Conservation (phyloP, 2,113 vertebrate genomes). For the Pagrus major region DNA sequence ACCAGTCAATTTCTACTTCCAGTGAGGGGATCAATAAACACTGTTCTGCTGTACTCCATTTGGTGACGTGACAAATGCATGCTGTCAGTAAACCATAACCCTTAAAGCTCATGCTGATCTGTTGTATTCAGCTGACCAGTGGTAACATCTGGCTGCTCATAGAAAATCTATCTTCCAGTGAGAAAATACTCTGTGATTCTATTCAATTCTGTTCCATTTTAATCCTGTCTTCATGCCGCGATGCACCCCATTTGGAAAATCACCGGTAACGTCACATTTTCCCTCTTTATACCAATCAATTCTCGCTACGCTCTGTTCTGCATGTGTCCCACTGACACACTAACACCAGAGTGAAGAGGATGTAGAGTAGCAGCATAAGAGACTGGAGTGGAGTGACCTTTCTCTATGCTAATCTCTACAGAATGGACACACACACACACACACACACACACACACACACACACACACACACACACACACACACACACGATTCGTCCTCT, state of each 20-base stretch:
- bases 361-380: conserved; percentile 48
- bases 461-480: conserved; percentile 15
- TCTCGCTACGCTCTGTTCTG: conserved; percentile 18
- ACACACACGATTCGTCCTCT: conserved; percentile 38
- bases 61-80: conserved; percentile 10
- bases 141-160: conserved; percentile 13
- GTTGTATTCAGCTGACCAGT: neutral
- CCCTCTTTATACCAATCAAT: conserved; percentile 55
- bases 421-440: conserved; percentile 28
- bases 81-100: neutral
- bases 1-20: conserved; percentile 28
- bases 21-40: conserved; percentile 40
- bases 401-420: conserved; percentile 64
- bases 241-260: neutral
- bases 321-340: conserved; percentile 79
- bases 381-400: conserved; percentile 74
- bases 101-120: neutral
- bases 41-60: conserved; percentile 1
- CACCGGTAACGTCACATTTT: neutral
- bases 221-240: conserved; percentile 21
- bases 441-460: conserved; percentile 21
- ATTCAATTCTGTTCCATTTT: neutral
- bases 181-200: neutral
- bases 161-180: neutral
- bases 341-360: conserved; percentile 69